Conservation (phyloP, 2,113 vertebrate genomes). For the human region DNA sequence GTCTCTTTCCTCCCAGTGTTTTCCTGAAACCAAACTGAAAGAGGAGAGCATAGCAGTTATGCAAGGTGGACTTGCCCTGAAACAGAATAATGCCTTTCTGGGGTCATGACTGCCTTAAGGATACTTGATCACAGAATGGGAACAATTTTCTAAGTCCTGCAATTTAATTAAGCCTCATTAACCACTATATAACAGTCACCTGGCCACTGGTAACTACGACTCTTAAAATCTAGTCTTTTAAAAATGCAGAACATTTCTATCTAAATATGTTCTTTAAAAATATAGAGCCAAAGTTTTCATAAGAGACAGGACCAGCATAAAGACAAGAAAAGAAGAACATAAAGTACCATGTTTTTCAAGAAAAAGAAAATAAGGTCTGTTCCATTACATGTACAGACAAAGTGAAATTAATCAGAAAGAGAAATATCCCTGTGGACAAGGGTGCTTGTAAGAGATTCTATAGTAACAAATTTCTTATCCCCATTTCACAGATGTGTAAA, state of each 20-base stretch:
- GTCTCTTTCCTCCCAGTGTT: neutral
- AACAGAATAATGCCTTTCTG: neutral
- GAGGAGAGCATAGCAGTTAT: neutral
- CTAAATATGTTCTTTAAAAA: neutral
- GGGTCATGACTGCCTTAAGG: neutral
- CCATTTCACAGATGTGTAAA: neutral
- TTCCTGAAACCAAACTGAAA: conserved; percentile 26
- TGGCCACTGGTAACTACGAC: neutral
- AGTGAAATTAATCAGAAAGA: neutral
- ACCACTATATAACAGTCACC: neutral
- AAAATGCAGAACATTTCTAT: conserved; percentile 10
- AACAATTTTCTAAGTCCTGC: neutral
- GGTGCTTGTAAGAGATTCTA: neutral
- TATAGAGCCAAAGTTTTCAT: neutral
- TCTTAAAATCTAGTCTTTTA: neutral
- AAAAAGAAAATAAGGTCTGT: neutral
- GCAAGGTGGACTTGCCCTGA: neutral
- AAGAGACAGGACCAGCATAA: neutral
- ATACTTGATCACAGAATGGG: neutral
- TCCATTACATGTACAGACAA: neutral
- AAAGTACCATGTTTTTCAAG: neutral
- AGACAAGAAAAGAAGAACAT: neutral
- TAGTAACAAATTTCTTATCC: neutral
- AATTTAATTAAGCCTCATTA: neutral
- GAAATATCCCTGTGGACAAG: neutral